phyloP scores from a whole-genome alignment of 2,797 vertebrate species.

The Apogon hyalosoma region DNA sequence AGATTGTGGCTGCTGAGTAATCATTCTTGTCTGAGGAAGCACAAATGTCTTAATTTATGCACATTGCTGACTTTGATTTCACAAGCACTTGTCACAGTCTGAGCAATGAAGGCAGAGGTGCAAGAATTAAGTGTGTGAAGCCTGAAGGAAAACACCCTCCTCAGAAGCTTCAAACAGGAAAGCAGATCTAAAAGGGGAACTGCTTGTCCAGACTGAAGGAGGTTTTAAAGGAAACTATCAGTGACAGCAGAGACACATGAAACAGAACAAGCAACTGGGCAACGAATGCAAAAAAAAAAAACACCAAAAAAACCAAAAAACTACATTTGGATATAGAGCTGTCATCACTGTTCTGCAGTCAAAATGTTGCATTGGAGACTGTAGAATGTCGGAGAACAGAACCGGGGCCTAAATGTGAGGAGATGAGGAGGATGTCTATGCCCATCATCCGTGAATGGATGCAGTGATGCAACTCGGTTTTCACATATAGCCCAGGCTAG shows the following conservation, averaged over 20 bases:
- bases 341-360: constrained; percentile 39
- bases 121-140: constrained; percentile 36
- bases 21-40: too few species aligned
- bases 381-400: constrained; percentile 18
- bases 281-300: constrained; percentile 19
- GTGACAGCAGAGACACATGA: constrained; percentile 46
- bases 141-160: constrained; percentile 60
- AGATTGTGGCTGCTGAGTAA: too few species aligned
- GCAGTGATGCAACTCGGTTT: constrained; percentile 55
- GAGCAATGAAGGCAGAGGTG: constrained; percentile 21
- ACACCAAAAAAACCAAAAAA: too few species aligned
- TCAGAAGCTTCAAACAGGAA: constrained; percentile 65
- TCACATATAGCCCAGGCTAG: constrained; percentile 2
- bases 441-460: constrained; percentile 59
- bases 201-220: constrained; percentile 32
- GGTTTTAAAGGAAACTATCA: constrained; percentile 37
- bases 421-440: constrained; percentile 35
- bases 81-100: neutral
- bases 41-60: too few species aligned
- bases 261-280: constrained; percentile 57
- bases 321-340: neutral
- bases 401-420: constrained; percentile 56
- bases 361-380: constrained; percentile 40
- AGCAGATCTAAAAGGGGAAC: constrained; percentile 63
- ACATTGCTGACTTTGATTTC: too few species aligned